A percentile compares a stretch with the other conserved stretches of the same genome.
phyloP scores from a whole-genome alignment of 2,113 vertebrate genomes.

The Heterotilapia buettikoferi region DNA sequence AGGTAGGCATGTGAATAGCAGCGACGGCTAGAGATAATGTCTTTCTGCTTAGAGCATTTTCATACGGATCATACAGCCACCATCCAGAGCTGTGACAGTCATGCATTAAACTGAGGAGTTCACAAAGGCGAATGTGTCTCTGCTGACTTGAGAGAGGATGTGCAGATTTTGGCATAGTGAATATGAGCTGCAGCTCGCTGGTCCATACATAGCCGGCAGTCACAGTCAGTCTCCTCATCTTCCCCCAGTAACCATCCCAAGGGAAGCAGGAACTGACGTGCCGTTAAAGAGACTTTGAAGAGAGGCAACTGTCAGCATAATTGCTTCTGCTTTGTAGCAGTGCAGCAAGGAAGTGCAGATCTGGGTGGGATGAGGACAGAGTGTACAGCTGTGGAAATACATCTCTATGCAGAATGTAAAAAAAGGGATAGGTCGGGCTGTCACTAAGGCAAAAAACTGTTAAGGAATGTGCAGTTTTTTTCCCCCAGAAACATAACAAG shows the following conservation, averaged over 20 bases:
- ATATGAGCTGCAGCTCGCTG: constrained; percentile 36
- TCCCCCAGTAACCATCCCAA: constrained; percentile 42
- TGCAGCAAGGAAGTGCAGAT: constrained; percentile 28
- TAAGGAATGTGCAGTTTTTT: background rate
- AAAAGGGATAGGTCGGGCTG: background rate
- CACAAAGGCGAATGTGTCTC: constrained; percentile 35
- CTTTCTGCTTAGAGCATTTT: constrained; percentile 35
- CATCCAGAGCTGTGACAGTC: constrained; percentile 40
- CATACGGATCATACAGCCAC: constrained; percentile 38
- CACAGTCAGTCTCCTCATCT: constrained; percentile 45
- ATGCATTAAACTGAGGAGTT: constrained; percentile 32
- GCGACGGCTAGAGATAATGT: constrained; percentile 37
- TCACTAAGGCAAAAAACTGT: background rate
- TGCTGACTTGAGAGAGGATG: constrained; percentile 28
- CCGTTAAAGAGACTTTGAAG: constrained; percentile 62
- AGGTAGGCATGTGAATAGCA: constrained; percentile 5
- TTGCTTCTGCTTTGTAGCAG: constrained; percentile 34
- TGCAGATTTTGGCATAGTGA: constrained; percentile 13
- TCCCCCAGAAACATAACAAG: background rate
- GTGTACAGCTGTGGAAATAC: constrained; percentile 13
- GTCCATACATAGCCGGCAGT: constrained; percentile 45
- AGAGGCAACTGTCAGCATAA: constrained; percentile 54
- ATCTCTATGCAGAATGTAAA: background rate
- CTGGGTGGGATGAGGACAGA: constrained; percentile 35
- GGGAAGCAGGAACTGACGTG: constrained; percentile 50